Evolutionary conservation across 2,113 vertebrate species (phyloP), one percentile per base, ranked within the genome.

Genomic region (Amphilophus citrinellus): DNA sequence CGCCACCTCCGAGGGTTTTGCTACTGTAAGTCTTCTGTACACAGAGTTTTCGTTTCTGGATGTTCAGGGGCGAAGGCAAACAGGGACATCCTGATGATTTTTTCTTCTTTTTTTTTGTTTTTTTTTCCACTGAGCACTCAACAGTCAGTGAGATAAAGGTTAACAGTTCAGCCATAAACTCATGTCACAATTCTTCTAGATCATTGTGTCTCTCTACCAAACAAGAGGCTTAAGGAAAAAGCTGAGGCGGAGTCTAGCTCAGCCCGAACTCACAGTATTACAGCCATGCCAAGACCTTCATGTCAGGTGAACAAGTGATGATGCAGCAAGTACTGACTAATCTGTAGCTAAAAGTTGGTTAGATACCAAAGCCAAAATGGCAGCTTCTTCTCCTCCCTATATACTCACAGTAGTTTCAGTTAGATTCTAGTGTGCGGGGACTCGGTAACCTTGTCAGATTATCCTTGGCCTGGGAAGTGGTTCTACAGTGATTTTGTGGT

Each of bases 321-420:
- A 84, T 57, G 79, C 84, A 82, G 85, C 87, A 57, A 42, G 76
- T 78, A 71, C 66, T 14, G 13, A 73, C 56, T 85, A 4, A 44
- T 80, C 75, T 82, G 66, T 30, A 39, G 76, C 87, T 71, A 56
- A 86, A 62, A 57, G 35, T 22, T 47, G 75, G 63, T 84, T 85
- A 18, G 73, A 88, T 87, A 76, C 63, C 30, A 89, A 79, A 75
- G 77, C 84, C 24, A 76, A 82, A 60, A 30, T 22, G 47, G 84
- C 60, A 57, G 60, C 76, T 77, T 83, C 80, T 37, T 68, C 60
- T 76, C 77, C 7, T 80, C 76, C 76, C 61, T 80, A 44, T 73
- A 85, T 83, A 82, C 80, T 93, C 93, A 93, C 91, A 92, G 93
- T 93, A 84, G 89, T 76, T 37, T 77, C 80, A 91, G 88, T 88